Percentiles rank a stretch among this genome's conserved stretches.
phyloP scores from a whole-genome alignment of 2,888 invertebrate genomes.

The Microdon myrmicae region DNA sequence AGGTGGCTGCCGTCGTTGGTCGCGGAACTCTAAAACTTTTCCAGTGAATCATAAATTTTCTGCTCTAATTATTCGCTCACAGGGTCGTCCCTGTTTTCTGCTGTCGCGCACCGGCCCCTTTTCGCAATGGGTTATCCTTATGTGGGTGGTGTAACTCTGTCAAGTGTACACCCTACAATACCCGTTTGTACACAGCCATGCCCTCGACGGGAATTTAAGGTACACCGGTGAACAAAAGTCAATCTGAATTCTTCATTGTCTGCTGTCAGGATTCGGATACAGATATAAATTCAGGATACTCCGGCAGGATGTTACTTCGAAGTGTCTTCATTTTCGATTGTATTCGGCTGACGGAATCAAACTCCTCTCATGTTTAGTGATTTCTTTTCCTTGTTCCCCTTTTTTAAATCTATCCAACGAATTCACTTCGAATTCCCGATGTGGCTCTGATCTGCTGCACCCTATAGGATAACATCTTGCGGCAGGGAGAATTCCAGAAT shows the following conservation, averaged over 20 bases:
- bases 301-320: slow-evolving; percentile 16
- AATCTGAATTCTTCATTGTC: slow-evolving; percentile 32
- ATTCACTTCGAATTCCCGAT: background rate
- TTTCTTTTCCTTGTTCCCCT: too few relatives aligned
- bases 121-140: slow-evolving; percentile 29
- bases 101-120: slow-evolving; percentile 22
- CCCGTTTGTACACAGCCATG: slow-evolving; percentile 34
- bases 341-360: too few relatives aligned
- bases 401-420: slow-evolving; percentile 38
- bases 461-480: background rate
- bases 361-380: too few relatives aligned
- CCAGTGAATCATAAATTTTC: slow-evolving; percentile 50
- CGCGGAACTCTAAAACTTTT: slow-evolving; percentile 31
- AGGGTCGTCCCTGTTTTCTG: slow-evolving; percentile 37
- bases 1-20: slow-evolving; percentile 12
- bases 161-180: slow-evolving; percentile 5
- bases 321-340: slow-evolving; percentile 26
- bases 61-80: slow-evolving; percentile 49
- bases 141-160: slow-evolving; percentile 13
- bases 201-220: slow-evolving; percentile 40
- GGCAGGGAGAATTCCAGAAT: background rate
- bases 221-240: slow-evolving; percentile 22
- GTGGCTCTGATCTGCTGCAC: background rate
- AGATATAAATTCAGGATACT: slow-evolving; percentile 18
- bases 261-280: slow-evolving; percentile 31